phyloP scores from a whole-genome alignment of 2,888 invertebrate genomes.

The Apodemia mormo region DNA sequence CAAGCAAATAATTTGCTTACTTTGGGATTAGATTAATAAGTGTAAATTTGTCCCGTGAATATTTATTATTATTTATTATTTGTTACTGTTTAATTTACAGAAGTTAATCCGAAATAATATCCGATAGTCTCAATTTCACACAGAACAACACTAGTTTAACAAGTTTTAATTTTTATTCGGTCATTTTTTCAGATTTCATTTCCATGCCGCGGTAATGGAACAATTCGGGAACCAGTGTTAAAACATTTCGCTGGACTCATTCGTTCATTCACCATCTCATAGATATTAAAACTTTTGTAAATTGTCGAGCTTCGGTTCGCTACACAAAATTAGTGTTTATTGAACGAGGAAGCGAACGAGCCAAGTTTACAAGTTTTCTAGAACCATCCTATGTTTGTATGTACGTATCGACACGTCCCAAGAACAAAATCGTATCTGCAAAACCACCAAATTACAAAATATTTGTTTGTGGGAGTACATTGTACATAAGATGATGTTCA shows the following conservation, averaged over 20 bases:
- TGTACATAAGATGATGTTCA: too few relatives aligned
- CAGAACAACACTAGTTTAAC: neutral
- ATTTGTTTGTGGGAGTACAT: too few relatives aligned
- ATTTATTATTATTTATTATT: too few relatives aligned
- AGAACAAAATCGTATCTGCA: too few relatives aligned
- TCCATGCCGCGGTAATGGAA: neutral
- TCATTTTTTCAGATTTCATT: slow-evolving; percentile 7
- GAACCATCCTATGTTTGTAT: too few relatives aligned
- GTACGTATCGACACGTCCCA: too few relatives aligned
- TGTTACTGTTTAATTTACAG: too few relatives aligned
- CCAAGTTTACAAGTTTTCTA: neutral
- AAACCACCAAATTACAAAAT: too few relatives aligned
- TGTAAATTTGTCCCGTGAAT: too few relatives aligned
- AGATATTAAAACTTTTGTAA: neutral
- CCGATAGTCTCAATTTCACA: neutral
- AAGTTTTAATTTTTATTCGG: neutral
- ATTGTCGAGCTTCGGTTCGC: neutral
- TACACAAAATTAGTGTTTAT: slow-evolving; percentile 5
- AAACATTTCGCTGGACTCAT: neutral
- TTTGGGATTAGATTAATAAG: too few relatives aligned
- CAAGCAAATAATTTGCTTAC: too few relatives aligned
- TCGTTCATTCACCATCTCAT: neutral
- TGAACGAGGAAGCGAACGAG: neutral
- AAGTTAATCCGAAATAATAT: neutral
- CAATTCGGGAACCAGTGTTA: neutral